Conservation (phyloP, 2,888 invertebrate species). For the Mythimna ferrago region DNA sequence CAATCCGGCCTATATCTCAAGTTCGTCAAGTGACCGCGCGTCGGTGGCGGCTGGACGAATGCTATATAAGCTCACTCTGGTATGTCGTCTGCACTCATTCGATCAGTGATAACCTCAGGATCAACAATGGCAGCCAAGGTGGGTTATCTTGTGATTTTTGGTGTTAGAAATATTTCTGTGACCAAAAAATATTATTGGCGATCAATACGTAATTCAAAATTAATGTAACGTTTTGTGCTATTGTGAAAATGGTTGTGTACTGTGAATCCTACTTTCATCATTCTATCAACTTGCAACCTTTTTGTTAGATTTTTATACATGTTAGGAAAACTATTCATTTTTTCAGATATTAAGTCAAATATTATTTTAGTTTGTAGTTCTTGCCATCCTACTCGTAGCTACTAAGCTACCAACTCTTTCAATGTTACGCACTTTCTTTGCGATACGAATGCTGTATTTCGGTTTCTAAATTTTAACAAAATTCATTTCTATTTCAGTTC, state of each 20-base stretch:
- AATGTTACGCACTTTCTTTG: too few species aligned
- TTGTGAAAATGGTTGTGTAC: background rate
- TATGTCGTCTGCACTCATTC: slow-evolving; percentile 72
- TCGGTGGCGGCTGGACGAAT: slow-evolving; percentile 27
- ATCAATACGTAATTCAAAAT: too few species aligned
- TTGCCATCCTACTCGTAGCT: slow-evolving; percentile 70
- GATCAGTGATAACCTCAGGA: slow-evolving; percentile 72
- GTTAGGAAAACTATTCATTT: background rate
- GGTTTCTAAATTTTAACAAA: too few species aligned
- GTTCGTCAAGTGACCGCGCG: slow-evolving; percentile 64
- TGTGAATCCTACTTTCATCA: background rate
- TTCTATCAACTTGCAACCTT: background rate
- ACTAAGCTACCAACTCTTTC: too few species aligned
- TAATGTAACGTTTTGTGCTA: background rate
- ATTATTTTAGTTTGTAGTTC: slow-evolving; percentile 79
- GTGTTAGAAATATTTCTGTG: background rate
- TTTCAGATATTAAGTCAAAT: background rate
- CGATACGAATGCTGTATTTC: too few species aligned
- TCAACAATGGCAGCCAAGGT: slow-evolving; percentile 84
- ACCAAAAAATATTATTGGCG: too few species aligned
- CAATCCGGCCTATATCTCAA: slow-evolving; percentile 65
- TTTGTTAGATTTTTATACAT: background rate
- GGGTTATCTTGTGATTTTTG: slow-evolving; percentile 29
- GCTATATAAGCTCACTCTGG: slow-evolving; percentile 74
- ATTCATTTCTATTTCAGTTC: slow-evolving; percentile 71